Conservation (phyloP, 2,797 vertebrate species). For the Coilia nasus region DNA sequence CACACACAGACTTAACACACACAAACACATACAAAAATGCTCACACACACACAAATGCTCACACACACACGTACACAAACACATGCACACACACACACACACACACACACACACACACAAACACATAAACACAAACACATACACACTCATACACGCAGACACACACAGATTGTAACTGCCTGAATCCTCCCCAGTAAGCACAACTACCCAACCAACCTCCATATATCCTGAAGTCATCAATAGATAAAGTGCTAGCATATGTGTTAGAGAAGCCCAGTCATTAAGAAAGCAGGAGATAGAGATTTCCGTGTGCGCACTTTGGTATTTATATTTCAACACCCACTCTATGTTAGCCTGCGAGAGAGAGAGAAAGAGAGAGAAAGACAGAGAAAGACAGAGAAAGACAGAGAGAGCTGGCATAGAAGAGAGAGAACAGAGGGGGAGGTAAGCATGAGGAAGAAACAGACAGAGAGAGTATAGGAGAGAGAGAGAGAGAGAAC, state of each 20-base stretch:
- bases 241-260: neutral
- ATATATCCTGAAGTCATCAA: neutral
- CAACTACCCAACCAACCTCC: neutral
- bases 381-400: slow-evolving; percentile 19
- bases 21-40: neutral
- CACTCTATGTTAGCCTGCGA: slow-evolving; percentile 24
- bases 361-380: slow-evolving; percentile 21
- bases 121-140: neutral
- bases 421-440: neutral
- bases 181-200: neutral
- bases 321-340: slow-evolving; percentile 42
- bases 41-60: neutral
- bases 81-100: neutral
- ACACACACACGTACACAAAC: neutral
- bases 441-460: no score
- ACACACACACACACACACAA: neutral
- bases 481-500: neutral
- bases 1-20: neutral
- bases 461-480: neutral
- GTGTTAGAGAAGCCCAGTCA: neutral
- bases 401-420: neutral
- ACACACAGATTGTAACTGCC: neutral
- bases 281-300: neutral
- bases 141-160: neutral
- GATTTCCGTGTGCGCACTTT: slow-evolving; percentile 5